phyloP scores from a whole-genome alignment of 92 coral and sea anemone species.

The Parazoanthus swiftii region DNA sequence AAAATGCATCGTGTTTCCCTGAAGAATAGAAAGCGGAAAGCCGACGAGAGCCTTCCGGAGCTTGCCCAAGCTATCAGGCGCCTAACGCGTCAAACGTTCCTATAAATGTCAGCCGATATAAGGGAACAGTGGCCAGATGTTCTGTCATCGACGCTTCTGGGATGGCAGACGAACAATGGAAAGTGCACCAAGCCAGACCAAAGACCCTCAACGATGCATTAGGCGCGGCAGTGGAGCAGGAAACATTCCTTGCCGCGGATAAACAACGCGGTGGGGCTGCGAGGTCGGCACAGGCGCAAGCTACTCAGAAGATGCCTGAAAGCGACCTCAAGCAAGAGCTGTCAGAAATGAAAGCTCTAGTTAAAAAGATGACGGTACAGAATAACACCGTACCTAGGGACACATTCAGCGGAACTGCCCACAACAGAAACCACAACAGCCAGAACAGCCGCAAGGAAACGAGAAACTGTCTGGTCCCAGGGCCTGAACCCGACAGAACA shows the following conservation, averaged over 20 bases:
- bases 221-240: constrained; percentile 39
- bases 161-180: constrained; percentile 41
- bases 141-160: constrained; percentile 46
- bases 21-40: constrained; percentile 31
- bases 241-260: constrained; percentile 42
- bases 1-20: too few species aligned
- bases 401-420: constrained; percentile 41
- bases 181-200: constrained; percentile 41
- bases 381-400: neutral
- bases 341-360: constrained; percentile 1
- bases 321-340: constrained; percentile 18
- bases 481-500: constrained; percentile 44
- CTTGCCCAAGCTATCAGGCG: constrained; percentile 51
- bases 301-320: neutral
- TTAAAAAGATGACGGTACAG: neutral
- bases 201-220: constrained; percentile 15
- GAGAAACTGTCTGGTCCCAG: constrained; percentile 52
- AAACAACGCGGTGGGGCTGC: constrained; percentile 16
- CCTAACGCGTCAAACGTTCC: constrained; percentile 40
- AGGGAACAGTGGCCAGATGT: constrained; percentile 36
- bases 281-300: neutral
- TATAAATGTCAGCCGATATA: constrained; percentile 28
- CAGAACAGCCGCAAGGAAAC: constrained; percentile 37
- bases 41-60: constrained; percentile 45
- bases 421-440: constrained; percentile 18